Conservation (phyloP, 2,797 vertebrate genomes). For the Acrocephalus scirpaceus region DNA sequence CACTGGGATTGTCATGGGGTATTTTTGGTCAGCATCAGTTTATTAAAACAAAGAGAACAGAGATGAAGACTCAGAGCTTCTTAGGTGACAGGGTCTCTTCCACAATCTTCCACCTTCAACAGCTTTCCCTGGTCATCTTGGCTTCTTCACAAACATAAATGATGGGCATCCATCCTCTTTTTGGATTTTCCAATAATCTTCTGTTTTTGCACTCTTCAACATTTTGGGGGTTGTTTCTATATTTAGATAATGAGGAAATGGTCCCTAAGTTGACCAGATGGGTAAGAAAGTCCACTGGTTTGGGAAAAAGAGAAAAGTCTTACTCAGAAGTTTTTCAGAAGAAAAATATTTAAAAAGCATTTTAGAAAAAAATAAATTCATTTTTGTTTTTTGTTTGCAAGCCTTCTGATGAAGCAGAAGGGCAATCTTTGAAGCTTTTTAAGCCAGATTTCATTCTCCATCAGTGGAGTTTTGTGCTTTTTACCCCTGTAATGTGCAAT, state of each 20-base stretch:
- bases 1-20: too few species aligned
- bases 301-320: neutral
- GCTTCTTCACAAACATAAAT: neutral
- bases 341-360: neutral
- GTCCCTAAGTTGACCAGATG: neutral
- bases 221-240: neutral
- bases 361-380: neutral
- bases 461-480: neutral
- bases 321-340: neutral
- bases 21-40: neutral
- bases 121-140: neutral
- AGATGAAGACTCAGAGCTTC: neutral
- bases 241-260: neutral
- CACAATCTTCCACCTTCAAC: neutral
- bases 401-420: neutral
- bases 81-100: rapidly evolving
- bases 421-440: neutral
- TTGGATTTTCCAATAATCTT: too few species aligned
- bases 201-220: neutral
- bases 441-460: neutral
- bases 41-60: neutral
- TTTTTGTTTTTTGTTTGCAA: neutral
- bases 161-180: neutral
- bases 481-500: neutral
- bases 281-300: neutral